Base-by-base conservation (phyloP, 2,888 invertebrate genomes). In the Stenoptilia bipunctidactyla region DNA sequence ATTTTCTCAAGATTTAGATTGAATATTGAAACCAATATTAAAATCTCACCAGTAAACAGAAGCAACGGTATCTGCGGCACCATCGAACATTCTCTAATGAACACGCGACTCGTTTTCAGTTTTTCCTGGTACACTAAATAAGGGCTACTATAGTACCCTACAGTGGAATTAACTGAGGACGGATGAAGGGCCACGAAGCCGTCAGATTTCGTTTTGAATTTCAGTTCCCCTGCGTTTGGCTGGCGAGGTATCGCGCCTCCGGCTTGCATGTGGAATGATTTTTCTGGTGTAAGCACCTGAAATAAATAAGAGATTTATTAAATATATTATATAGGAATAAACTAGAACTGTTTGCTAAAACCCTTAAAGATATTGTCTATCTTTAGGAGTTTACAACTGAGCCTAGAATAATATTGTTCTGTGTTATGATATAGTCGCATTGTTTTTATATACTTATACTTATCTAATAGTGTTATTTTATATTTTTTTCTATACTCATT, bases 121-220 rank as follows among this genome's bases (percentile, higher is more conserved):
- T 94, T 94, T 63, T 94, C 94, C 60, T 93, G 93, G 57, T 89
- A 94, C 15, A 93, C 90, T 34, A 94, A 64, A 58, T 91, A 94
- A 0, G 93, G 92, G 56, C 92, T 91, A 6, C 87, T 74, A 58
- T 88, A 94, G 55, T 88, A 77, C 0, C 87, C 87, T 0, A 89
- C 75, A 6, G 72, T 79, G 1, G 89, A 88, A 62, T 92, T 92
- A 0, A 93, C 87, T 0, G 93, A 93, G 0, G 92, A 91, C 0
- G 93, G 93, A 68, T 93, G 93, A 1, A 93, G 68, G 10, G 86
- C 75, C 0, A 93, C 93, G 55, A 85, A 89, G 13, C 90, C 91
- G 66, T 93, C 92, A 33, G 88, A 75, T 45, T 89, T 89, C 0
- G 93, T 93, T 60, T 89, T 89, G 61, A 92, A 93, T 33, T 86